These are phyloP conservation scores for Tineola bisselliella DNA, from an alignment of 2,888 invertebrate genomes.

Conservation along the genomic window DNA sequence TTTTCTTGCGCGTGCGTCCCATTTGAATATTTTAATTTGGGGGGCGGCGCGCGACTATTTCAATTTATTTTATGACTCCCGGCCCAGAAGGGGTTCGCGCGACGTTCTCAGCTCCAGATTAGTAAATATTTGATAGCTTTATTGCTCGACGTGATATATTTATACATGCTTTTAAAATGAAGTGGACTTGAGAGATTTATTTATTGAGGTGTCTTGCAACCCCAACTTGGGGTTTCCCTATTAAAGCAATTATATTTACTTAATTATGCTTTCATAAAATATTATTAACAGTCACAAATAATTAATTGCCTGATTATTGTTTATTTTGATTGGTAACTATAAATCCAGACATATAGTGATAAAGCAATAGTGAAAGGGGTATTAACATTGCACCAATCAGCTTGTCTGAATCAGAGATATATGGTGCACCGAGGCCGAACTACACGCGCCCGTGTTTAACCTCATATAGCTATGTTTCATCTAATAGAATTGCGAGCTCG, in stretches of 20 bases:
- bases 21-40: slow-evolving; percentile 70
- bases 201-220: slow-evolving; percentile 17
- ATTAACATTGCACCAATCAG: background rate
- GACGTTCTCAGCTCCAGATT: slow-evolving; percentile 61
- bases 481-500: slow-evolving; percentile 68
- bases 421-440: background rate
- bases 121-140: slow-evolving; percentile 69
- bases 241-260: slow-evolving; percentile 3
- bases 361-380: background rate
- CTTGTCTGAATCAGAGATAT: background rate
- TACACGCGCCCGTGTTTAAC: background rate
- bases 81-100: slow-evolving; percentile 60
- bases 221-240: background rate
- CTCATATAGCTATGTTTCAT: slow-evolving; percentile 62
- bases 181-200: slow-evolving; percentile 28
- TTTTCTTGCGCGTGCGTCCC: slow-evolving; percentile 69
- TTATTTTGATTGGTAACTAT: background rate
- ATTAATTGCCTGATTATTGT: background rate
- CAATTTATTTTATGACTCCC: slow-evolving; percentile 68
- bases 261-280: background rate
- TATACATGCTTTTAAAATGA: slow-evolving; percentile 51
- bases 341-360: background rate
- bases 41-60: slow-evolving; percentile 66
- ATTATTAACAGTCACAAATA: background rate
- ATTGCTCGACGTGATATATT: slow-evolving; percentile 61